Percentiles rank a stretch among this genome's conserved stretches.
Evolutionary conservation across 2,888 invertebrate species (phyloP).

Genomic region (Calameuta idolon): DNA sequence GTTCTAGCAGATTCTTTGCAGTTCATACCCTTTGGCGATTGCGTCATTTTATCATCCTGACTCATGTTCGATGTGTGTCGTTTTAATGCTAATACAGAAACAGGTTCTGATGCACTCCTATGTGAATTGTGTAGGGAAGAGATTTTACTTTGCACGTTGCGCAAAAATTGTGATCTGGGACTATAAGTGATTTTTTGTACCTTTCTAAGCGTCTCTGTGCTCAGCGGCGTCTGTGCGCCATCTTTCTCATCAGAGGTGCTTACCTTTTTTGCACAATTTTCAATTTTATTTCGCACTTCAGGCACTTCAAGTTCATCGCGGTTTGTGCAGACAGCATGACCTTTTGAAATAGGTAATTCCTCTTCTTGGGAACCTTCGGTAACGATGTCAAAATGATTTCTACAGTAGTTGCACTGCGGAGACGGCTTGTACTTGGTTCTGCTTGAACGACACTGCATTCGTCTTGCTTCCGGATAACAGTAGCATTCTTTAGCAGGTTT

Average conservation of each 20-base stretch:
- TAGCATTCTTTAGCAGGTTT: slow-evolving; percentile 17
- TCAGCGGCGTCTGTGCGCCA: slow-evolving; percentile 7
- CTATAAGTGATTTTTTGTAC: slow-evolving; percentile 21
- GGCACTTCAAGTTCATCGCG: neutral
- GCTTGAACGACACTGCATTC: slow-evolving; percentile 8
- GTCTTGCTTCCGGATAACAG: slow-evolving; percentile 16
- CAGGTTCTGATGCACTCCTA: neutral
- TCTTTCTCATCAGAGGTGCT: neutral
- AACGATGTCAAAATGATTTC: neutral
- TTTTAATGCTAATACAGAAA: neutral
- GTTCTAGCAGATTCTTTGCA: neutral
- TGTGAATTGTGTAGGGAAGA: slow-evolving; percentile 5
- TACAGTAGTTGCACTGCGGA: neutral
- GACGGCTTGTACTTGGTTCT: slow-evolving; percentile 6
- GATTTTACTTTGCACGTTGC: slow-evolving; percentile 20
- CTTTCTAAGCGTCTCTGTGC: slow-evolving; percentile 16
- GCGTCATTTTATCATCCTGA: neutral
- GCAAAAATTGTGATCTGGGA: slow-evolving; percentile 21
- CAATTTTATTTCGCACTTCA: neutral
- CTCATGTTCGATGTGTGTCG: neutral
- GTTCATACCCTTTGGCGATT: neutral
- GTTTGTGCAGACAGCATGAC: neutral
- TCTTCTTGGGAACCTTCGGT: neutral
- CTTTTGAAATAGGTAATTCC: neutral
- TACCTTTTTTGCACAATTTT: neutral